Base-by-base conservation (phyloP, 1,140 invertebrate genomes). In the Cyrtorhinus lividipennis region DNA sequence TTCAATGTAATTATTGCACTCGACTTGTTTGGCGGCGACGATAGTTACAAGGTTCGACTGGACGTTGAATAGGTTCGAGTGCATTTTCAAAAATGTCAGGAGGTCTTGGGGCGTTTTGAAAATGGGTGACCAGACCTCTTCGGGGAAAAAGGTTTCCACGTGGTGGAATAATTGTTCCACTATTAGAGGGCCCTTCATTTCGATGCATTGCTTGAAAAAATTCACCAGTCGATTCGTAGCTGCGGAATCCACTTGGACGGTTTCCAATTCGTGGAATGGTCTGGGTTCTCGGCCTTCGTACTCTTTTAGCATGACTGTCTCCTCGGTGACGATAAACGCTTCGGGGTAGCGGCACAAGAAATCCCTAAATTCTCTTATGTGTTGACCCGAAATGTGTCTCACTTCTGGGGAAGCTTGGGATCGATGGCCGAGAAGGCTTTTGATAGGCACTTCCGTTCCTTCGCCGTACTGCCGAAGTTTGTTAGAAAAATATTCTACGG, bases 361-460 rank as follows among this genome's bases (percentile, higher is more conserved):
- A 62, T 95, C 92, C 66, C 84, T 84, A 71, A 97, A 97, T 74
- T 96, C 92, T 72, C 87, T 90, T 66, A 93, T 88, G 71, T 95
- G 90, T 72, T 95, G 90, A 24, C 87, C 87, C 30, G 92, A 95
- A 66, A 97, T 92, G 72, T 96, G 92, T 61, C 94, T 81, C 62
- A 97, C 91, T 79, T 96, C 92, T 5, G 92, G 92, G 26, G 91
- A 92, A 12, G 94, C 93, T 75, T 94, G 91, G 46, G 89, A 93
- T 64, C 92, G 79, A 76, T 96, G 93, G 0, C 93, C 93, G 18
- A 95, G 77, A 45, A 96, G 79, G 74, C 89, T 92, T 74, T 91
- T 91, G 25, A 96, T 93, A 8, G 93, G 92, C 45, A 95, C 90
- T 78, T 93, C 87, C 2, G 87, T 91, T 63, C 89, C 87, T 66